These are phyloP conservation scores for Myrmecophaga tridactyla DNA, from an alignment of 2,113 vertebrate genomes.

Conservation along the genomic window DNA sequence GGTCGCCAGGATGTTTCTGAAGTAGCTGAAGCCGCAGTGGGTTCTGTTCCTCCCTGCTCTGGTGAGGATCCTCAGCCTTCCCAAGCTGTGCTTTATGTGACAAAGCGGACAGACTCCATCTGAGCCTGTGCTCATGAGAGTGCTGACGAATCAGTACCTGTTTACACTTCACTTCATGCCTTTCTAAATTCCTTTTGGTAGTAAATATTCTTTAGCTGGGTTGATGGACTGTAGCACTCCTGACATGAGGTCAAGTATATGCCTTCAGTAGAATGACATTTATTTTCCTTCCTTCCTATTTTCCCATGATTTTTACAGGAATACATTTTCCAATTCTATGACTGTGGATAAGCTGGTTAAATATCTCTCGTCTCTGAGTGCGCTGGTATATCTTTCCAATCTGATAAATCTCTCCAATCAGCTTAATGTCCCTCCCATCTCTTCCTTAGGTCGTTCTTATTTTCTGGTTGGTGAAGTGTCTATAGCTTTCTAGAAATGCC, in stretches of 20 bases:
- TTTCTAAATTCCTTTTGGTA: background rate
- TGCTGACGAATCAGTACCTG: background rate
- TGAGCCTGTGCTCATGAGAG: background rate
- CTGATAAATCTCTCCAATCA: background rate
- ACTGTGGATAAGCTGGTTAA: background rate
- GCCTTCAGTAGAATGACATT: background rate
- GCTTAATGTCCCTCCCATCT: background rate
- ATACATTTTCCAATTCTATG: background rate
- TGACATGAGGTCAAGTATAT: background rate
- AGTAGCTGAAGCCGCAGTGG: background rate
- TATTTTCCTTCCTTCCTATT: background rate
- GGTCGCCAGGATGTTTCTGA: background rate
- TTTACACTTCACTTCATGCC: background rate
- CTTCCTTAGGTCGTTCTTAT: background rate
- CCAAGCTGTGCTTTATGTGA: background rate
- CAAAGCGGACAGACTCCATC: background rate
- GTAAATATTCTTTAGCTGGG: background rate
- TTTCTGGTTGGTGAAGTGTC: background rate
- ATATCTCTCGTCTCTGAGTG: background rate
- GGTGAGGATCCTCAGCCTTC: background rate
- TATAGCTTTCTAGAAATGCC: background rate
- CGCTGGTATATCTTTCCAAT: background rate
- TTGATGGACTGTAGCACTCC: background rate
- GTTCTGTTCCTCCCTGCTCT: background rate
- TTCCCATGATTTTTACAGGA: background rate